Conservation (phyloP, 2,797 vertebrate species). For the Pygocentrus nattereri region DNA sequence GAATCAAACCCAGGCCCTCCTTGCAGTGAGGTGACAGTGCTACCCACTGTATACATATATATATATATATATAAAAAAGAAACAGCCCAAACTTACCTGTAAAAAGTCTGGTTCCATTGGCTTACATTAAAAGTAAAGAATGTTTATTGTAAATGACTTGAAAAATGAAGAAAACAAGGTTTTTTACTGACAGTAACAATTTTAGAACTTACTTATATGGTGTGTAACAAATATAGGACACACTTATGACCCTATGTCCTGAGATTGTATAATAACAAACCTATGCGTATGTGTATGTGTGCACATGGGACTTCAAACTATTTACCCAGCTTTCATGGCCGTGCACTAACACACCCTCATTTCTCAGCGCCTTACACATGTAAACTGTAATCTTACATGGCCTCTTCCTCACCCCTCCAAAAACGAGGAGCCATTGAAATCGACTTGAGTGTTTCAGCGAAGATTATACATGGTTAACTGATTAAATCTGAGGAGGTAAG, state of each 20-base stretch:
- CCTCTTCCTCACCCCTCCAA: not conserved
- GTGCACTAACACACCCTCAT: conserved; percentile 28
- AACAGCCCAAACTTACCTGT: no score
- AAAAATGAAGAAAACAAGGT: no score
- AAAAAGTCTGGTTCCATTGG: no score
- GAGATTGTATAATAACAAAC: not conserved
- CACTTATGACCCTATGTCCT: not conserved
- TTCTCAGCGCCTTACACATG: conserved; percentile 44
- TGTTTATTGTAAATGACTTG: no score
- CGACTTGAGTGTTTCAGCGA: conserved; percentile 62
- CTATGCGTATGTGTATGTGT: not conserved
- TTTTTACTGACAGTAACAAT: no score
- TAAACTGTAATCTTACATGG: conserved; percentile 46
- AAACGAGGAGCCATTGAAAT: conserved; percentile 16
- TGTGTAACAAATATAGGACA: no score
- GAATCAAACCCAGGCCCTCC: no score
- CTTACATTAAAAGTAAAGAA: no score
- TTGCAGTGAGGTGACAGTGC: no score
- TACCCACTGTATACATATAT: no score
- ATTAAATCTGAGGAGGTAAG: conserved; percentile 71
- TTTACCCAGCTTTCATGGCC: conserved; percentile 48
- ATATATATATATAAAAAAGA: no score
- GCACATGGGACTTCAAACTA: conserved; percentile 33
- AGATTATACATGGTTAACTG: conserved; percentile 73
- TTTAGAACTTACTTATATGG: no score